Evolutionary conservation across 2,888 invertebrate genomes (phyloP).

Genomic region (Morpho achilles): DNA sequence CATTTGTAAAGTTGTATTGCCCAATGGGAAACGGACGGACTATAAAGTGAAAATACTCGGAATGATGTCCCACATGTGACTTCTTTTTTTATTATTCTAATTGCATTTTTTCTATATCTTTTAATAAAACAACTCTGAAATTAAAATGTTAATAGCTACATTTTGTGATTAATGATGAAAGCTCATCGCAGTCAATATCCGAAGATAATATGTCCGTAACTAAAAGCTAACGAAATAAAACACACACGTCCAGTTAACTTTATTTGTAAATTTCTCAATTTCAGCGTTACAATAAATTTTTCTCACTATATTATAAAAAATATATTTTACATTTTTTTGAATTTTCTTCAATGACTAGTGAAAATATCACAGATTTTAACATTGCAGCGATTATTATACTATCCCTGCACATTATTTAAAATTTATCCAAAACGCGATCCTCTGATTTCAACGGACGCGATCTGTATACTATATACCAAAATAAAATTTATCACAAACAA

Average conservation of each 20-base stretch:
- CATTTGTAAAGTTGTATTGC: too few relatives aligned
- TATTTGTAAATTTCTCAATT: constrained; percentile 68
- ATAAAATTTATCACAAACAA: constrained; percentile 63
- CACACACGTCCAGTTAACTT: constrained; percentile 46
- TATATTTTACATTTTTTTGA: constrained; percentile 62
- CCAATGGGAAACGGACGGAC: too few relatives aligned
- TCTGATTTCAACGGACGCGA: constrained; percentile 53
- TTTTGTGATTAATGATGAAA: too few relatives aligned
- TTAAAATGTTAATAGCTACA: too few relatives aligned
- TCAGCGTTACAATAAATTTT: constrained; percentile 68
- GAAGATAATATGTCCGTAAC: not conserved
- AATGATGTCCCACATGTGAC: too few relatives aligned
- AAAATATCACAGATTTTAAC: constrained; percentile 63
- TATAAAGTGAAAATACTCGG: too few relatives aligned
- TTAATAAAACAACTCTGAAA: too few relatives aligned
- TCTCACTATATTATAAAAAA: constrained; percentile 41
- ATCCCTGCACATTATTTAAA: constrained; percentile 25
- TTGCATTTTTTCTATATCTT: too few relatives aligned
- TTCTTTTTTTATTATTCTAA: too few relatives aligned
- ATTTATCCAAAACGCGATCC: constrained; percentile 57
- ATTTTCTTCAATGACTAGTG: constrained; percentile 38
- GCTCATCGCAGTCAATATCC: too few relatives aligned
- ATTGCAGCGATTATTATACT: constrained; percentile 38
- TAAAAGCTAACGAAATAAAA: constrained; percentile 32
- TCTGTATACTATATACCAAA: constrained; percentile 64